phyloP scores from a whole-genome alignment of 64 coral and sea anemone species.

The Catalaphyllia jardinei region DNA sequence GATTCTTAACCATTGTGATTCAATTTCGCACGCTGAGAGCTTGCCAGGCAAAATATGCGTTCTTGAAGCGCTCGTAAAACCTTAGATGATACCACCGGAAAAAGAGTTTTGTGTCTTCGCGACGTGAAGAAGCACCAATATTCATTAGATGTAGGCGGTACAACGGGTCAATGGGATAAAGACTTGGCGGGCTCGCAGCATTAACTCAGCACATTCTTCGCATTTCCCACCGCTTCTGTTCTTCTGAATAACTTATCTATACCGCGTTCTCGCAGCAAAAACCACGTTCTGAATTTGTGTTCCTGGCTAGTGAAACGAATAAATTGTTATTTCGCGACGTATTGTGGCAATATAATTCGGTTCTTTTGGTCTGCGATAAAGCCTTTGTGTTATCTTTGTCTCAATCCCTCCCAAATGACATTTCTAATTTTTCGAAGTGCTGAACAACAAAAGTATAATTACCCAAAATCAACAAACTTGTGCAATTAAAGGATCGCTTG shows the following conservation, averaged over 20 bases:
- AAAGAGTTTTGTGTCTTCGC: constrained; percentile 38
- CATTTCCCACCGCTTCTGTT: background rate
- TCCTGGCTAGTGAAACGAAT: background rate
- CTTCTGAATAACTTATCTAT: background rate
- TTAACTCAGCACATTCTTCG: background rate
- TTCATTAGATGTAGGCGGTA: constrained; percentile 28
- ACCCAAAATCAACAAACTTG: constrained; percentile 67
- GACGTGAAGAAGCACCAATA: constrained; percentile 41
- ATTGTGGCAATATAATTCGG: background rate
- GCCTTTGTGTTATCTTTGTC: constrained; percentile 42
- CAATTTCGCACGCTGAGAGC: constrained; percentile 30
- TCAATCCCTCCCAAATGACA: constrained; percentile 41
- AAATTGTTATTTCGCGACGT: background rate
- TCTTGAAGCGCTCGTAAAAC: background rate
- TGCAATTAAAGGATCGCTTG: constrained; percentile 62
- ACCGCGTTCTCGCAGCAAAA: background rate
- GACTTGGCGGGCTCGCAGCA: constrained; percentile 4
- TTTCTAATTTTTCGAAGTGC: constrained; percentile 69
- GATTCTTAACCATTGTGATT: constrained; percentile 41
- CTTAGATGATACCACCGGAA: constrained; percentile 32
- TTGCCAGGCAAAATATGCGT: constrained; percentile 29
- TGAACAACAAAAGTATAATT: constrained; percentile 81
- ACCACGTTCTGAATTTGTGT: background rate
- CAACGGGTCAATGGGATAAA: constrained; percentile 15
- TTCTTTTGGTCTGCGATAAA: constrained; percentile 1